phyloP scores from a whole-genome alignment of 2,888 invertebrate genomes.

The Cerastis leucographa region DNA sequence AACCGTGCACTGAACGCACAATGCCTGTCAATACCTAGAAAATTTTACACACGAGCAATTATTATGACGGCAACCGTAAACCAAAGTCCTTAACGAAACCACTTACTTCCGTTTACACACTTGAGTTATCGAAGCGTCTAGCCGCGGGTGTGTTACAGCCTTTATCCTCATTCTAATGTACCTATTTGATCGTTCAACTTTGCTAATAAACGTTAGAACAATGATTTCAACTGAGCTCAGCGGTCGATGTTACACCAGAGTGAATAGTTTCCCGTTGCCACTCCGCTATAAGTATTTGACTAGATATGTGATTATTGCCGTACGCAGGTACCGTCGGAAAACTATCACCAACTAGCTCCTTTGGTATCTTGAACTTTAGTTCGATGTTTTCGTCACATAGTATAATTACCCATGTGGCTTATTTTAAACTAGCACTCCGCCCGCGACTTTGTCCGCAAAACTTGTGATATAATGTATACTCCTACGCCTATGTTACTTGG shows the following conservation, averaged over 20 bases:
- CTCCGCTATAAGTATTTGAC: constrained; percentile 60
- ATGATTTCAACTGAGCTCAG: constrained; percentile 68
- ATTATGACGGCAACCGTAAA: constrained; percentile 19
- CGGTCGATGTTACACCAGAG: constrained; percentile 68
- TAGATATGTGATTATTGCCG: constrained; percentile 60
- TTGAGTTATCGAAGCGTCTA: constrained; percentile 41
- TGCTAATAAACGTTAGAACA: constrained; percentile 75
- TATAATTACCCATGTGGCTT: not conserved
- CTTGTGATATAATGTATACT: no score
- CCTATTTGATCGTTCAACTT: constrained; percentile 72
- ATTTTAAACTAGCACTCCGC: no score
- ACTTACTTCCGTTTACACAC: constrained; percentile 34
- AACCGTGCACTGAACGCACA: not conserved
- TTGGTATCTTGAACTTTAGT: constrained; percentile 1
- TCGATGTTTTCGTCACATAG: not conserved
- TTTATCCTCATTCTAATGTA: constrained; percentile 62
- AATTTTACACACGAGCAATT: constrained; percentile 13
- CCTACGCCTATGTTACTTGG: no score
- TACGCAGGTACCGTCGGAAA: constrained; percentile 36
- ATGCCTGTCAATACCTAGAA: not conserved
- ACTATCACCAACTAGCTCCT: constrained; percentile 16
- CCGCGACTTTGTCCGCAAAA: no score
- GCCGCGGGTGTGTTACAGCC: constrained; percentile 34
- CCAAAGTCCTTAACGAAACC: constrained; percentile 18
- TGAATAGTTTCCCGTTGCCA: constrained; percentile 69